Percentiles rank a stretch among this genome's conserved stretches.
Conservation (phyloP, 2,888 invertebrate species). For the Andrena flavipes region DNA sequence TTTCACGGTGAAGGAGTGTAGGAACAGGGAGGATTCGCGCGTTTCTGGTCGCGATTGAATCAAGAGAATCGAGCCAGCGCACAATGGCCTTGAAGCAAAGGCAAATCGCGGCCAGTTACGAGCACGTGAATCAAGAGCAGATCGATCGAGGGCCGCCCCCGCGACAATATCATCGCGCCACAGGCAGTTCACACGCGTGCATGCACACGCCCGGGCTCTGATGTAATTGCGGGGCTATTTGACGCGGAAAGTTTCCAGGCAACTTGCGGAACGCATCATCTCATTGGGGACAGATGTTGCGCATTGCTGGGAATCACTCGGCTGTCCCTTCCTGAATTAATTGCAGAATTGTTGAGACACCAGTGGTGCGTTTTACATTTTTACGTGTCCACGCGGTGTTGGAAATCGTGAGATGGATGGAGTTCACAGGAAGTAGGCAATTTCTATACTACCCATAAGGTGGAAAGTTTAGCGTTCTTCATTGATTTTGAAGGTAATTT, state of each 20-base stretch:
- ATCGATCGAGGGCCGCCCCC: constrained; percentile 14
- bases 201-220: not conserved
- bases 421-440: too few species aligned
- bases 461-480: too few species aligned
- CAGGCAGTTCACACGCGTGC: constrained; percentile 23
- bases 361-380: constrained; percentile 8
- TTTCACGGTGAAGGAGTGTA: not conserved
- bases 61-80: not conserved
- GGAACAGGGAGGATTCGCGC: not conserved
- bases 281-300: constrained; percentile 63
- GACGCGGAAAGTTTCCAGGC: constrained; percentile 35
- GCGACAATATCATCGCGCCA: constrained; percentile 24
- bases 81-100: not conserved
- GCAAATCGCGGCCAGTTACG: not conserved
- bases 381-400: not conserved
- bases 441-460: too few species aligned
- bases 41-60: not conserved
- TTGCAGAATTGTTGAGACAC: constrained; percentile 48
- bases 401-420: too few species aligned
- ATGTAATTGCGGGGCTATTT: constrained; percentile 28
- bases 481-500: too few species aligned
- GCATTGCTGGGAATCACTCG: constrained; percentile 48
- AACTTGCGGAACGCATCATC: constrained; percentile 50
- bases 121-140: constrained; percentile 11
- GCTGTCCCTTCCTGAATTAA: constrained; percentile 62